These are phyloP conservation scores for Manacus vitellinus DNA, from an alignment of 2,113 vertebrate genomes.

Conservation along the genomic window DNA sequence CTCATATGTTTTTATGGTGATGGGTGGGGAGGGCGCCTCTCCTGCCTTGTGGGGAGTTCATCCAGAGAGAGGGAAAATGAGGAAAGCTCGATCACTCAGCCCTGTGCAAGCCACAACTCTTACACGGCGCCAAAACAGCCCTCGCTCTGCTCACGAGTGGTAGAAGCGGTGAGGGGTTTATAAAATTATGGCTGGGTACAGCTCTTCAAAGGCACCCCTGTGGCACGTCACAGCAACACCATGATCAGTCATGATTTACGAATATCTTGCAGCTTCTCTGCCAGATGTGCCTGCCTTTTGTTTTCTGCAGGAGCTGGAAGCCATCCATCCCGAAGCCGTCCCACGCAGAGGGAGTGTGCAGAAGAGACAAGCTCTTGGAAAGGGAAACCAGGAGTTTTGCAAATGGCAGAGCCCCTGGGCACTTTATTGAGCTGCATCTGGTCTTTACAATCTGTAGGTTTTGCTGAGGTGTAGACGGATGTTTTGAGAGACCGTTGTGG, in stretches of 20 bases:
- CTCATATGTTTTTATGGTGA: background rate
- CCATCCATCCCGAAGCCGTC: background rate
- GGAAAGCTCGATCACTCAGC: rapidly evolving
- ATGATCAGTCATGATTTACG: background rate
- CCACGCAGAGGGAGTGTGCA: background rate
- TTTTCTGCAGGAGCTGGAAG: conserved; percentile 26
- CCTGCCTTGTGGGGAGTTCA: background rate
- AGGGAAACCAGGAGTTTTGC: background rate
- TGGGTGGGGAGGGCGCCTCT: background rate
- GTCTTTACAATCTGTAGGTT: conserved; percentile 20
- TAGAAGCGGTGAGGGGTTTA: background rate
- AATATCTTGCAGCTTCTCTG: background rate
- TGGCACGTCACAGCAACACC: background rate
- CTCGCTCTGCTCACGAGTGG: rapidly evolving
- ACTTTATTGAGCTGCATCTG: conserved; percentile 9
- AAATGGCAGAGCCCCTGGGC: conserved; percentile 33
- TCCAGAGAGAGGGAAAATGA: rapidly evolving
- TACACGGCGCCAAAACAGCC: rapidly evolving
- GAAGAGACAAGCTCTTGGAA: conserved; percentile 18
- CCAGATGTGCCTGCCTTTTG: conserved; percentile 54
- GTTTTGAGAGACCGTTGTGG: conserved; percentile 21
- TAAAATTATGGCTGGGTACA: background rate
- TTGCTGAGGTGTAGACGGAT: background rate
- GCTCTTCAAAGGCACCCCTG: conserved; percentile 25
- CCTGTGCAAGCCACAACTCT: background rate